A percentile compares a stretch with the other conserved stretches of the same genome.
phyloP scores from a whole-genome alignment of 2,888 invertebrate genomes.

The Diarsia brunnea region DNA sequence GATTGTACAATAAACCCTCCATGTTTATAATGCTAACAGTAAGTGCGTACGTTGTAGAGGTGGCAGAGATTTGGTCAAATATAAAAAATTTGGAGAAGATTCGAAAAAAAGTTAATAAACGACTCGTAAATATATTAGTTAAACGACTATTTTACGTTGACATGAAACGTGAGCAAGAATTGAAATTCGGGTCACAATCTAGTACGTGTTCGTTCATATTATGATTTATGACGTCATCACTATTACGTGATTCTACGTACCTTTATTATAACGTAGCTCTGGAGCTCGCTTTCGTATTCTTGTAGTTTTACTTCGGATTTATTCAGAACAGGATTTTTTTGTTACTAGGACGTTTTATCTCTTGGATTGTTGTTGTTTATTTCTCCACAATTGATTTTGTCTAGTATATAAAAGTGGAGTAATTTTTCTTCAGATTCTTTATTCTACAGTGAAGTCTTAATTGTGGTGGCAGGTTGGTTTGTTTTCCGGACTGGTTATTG shows the following conservation, averaged over 20 bases:
- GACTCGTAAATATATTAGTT: conserved; percentile 36
- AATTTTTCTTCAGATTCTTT: no score
- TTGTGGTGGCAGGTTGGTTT: no score
- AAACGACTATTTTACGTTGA: conserved; percentile 3
- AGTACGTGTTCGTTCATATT: conserved; percentile 38
- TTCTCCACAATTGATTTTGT: neutral
- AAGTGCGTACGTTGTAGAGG: no score
- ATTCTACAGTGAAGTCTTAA: no score
- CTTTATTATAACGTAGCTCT: neutral
- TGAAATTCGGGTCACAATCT: conserved; percentile 52
- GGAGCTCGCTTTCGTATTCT: conserved; percentile 4
- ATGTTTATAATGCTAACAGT: no score
- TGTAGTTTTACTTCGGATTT: conserved; percentile 14
- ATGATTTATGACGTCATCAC: conserved; percentile 57
- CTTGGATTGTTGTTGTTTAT: neutral
- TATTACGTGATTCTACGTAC: conserved; percentile 46
- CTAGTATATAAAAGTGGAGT: no score
- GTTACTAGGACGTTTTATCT: neutral
- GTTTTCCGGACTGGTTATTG: no score
- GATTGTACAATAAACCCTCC: no score
- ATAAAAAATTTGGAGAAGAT: neutral
- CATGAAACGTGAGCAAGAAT: conserved; percentile 37
- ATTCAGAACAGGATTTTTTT: neutral
- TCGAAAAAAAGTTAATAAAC: neutral
- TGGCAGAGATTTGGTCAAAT: no score